Evolutionary conservation across 2,888 invertebrate species (phyloP), one percentile per base, ranked within the genome.

Genomic region (Craniophora ligustri): DNA sequence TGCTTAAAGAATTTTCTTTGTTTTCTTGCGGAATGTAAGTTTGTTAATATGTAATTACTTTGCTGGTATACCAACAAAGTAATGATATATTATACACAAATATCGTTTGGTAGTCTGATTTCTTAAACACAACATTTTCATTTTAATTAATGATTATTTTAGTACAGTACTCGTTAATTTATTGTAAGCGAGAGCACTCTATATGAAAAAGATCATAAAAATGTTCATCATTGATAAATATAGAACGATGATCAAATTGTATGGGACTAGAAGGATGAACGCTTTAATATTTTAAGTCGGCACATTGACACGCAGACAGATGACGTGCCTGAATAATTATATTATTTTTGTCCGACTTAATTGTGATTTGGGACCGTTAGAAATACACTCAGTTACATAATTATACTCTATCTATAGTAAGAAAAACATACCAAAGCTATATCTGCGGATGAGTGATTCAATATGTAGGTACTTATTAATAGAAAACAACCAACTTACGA

Each of bases 121-220:
- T n/a, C n/a, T n/a, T n/a, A n/a, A n/a, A n/a, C n/a, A n/a, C n/a
- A n/a, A n/a, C n/a, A n/a, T n/a, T 21, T 21, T 21, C 7, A 10
- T 23, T 23, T 23, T 8, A 8, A 2, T 23, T 10, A n/a, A 4
- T 26, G 26, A 4, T 26, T 26, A 26, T 26, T 26, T n/a, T 2
- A 10, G 2, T 3, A 10, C 2, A 26, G 26, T n/a, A 4, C 26
- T 26, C n/a, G 26, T 26, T 26, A 26, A n/a, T 1, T n/a, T 4
- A n/a, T n/a, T n/a, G n/a, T n/a, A n/a, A n/a, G n/a, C 66, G 69
- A 35, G 26, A 50, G 67, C 62, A 57, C 61, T 77, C 71, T 49
- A 58, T 68, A 55, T 46, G n/a, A 59, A 50, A 65, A 70, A 70
- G 70, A 77, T 80, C 76, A 75, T 79, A 81, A 84, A 84, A 81